Conservation (phyloP, 2,797 vertebrate species). For the Eutrigla gurnardus region DNA sequence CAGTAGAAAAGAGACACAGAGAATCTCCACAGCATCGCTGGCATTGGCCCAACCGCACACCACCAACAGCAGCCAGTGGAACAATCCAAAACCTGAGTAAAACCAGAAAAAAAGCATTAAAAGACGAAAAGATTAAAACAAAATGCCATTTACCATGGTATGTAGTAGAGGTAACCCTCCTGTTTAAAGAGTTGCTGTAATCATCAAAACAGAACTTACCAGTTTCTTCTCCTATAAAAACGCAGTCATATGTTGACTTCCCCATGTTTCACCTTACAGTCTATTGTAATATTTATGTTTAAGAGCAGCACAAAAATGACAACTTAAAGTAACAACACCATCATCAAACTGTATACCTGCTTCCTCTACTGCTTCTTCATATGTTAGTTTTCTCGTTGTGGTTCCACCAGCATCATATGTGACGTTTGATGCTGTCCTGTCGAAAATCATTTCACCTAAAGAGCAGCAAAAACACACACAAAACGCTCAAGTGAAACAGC, state of each 20-base stretch:
- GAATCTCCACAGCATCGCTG: slow-evolving; percentile 85
- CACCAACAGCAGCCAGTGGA: slow-evolving; percentile 81
- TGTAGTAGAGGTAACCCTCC: no score
- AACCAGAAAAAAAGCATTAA: slow-evolving; percentile 1
- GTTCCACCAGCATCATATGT: background rate
- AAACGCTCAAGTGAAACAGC: background rate
- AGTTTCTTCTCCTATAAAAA: rapidly evolving
- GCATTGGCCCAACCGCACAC: slow-evolving; percentile 86
- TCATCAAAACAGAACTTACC: background rate
- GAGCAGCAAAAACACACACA: slow-evolving; percentile 17
- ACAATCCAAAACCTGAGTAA: slow-evolving; percentile 82
- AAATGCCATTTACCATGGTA: no score
- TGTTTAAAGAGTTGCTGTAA: background rate
- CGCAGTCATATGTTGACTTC: background rate
- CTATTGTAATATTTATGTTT: no score
- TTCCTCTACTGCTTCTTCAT: slow-evolving; percentile 83
- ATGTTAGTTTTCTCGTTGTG: slow-evolving; percentile 58
- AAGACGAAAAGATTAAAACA: background rate
- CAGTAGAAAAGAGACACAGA: slow-evolving; percentile 86
- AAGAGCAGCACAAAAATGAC: background rate
- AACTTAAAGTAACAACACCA: background rate
- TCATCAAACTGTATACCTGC: slow-evolving; percentile 68
- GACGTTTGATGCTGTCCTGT: slow-evolving; percentile 35
- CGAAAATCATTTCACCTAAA: slow-evolving; percentile 74
- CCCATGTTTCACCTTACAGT: background rate